Percentiles rank a stretch among this genome's conserved stretches.
Evolutionary conservation across 1,140 invertebrate species (phyloP).

Genomic region (Pristionchus pacificus): DNA sequence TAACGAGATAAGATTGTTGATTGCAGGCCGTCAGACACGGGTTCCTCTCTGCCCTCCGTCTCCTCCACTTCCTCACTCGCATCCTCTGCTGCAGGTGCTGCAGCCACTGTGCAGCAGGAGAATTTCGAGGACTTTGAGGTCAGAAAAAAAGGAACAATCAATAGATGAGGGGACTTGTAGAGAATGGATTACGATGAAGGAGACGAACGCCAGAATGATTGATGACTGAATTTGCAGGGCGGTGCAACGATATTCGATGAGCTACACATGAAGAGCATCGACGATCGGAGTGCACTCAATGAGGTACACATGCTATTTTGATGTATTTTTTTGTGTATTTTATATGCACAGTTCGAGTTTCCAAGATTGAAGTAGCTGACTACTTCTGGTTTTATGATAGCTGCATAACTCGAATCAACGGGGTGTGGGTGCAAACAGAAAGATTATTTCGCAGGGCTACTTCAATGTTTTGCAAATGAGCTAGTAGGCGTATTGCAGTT

Average conservation of each 20-base stretch:
- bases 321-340: conserved; percentile 4
- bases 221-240: no score
- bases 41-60: neutral
- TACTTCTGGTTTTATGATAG: neutral
- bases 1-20: no score
- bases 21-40: no score
- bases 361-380: neutral
- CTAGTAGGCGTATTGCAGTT: no score
- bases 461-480: neutral
- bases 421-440: conserved; percentile 13
- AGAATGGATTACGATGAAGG: conserved; percentile 15
- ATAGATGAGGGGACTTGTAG: neutral
- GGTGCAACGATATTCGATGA: conserved; percentile 41
- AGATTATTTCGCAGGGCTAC: neutral
- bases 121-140: conserved; percentile 5
- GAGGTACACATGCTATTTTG: conserved; percentile 21
- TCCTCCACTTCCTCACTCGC: conserved; percentile 2
- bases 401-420: neutral
- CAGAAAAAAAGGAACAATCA: neutral
- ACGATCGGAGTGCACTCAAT: conserved; percentile 44
- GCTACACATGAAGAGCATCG: conserved; percentile 45
- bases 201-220: no score
- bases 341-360: conserved; percentile 10
- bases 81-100: conserved; percentile 7
- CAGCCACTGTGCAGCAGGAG: conserved; percentile 2